A percentile compares a stretch with the other conserved stretches of the same genome.
Conservation (phyloP, 2,888 invertebrate genomes). For the Phortica okadai region DNA sequence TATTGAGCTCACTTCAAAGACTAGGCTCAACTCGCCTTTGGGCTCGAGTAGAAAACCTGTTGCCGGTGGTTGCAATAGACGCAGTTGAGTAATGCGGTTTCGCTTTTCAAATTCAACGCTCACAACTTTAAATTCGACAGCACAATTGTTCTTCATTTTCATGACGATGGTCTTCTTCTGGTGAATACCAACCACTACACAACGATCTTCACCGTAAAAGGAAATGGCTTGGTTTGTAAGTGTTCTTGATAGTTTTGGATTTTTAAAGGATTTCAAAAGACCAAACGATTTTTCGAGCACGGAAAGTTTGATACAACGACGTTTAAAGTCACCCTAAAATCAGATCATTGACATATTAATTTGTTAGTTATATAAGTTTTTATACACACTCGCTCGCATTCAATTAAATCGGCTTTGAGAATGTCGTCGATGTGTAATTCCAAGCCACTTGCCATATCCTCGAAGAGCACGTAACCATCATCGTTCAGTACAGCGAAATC, state of each 20-base stretch:
- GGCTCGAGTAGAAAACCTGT: neutral
- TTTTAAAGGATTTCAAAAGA: neutral
- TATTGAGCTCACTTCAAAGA: slow-evolving; percentile 58
- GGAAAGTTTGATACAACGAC: slow-evolving; percentile 9
- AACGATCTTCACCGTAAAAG: neutral
- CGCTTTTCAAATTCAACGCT: slow-evolving; percentile 15
- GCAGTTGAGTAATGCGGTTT: neutral
- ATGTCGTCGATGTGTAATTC: neutral
- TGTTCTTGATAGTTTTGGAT: neutral
- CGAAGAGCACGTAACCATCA: neutral
- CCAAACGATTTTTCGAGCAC: slow-evolving; percentile 7
- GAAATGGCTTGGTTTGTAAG: neutral
- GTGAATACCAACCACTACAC: slow-evolving; percentile 3
- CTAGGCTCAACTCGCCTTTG: neutral
- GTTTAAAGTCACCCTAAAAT: neutral
- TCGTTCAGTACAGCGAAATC: neutral
- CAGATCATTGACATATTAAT: neutral
- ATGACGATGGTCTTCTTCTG: neutral
- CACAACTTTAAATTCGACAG: neutral
- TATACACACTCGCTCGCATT: neutral
- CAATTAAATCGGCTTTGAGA: slow-evolving; percentile 8
- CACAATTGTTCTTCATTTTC: slow-evolving; percentile 8
- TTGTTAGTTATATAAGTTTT: neutral
- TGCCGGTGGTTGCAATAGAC: neutral
- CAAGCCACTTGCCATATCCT: neutral